phyloP scores from a whole-genome alignment of 2,888 invertebrate species.

The Drosophila kambysellisi region DNA sequence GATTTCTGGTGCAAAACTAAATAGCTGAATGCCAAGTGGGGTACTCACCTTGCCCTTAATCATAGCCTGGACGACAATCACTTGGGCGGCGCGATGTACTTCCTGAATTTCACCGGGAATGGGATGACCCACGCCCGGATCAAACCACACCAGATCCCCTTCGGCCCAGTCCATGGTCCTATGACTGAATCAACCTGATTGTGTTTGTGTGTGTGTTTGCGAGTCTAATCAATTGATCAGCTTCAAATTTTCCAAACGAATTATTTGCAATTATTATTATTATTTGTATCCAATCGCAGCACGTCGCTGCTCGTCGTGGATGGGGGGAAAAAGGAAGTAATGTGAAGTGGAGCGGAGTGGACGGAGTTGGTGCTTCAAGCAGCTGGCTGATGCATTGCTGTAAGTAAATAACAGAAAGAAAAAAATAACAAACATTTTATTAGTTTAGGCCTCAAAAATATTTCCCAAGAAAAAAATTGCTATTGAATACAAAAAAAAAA shows the following conservation, averaged over 20 bases:
- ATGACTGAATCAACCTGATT: background rate
- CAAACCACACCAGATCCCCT: slow-evolving; percentile 98
- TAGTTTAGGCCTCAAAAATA: slow-evolving; percentile 19
- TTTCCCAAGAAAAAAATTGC: slow-evolving; percentile 42
- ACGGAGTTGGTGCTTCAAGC: slow-evolving; percentile 42
- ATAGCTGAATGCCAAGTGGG: background rate
- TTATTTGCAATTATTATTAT: slow-evolving; percentile 17
- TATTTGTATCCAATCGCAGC: slow-evolving; percentile 10
- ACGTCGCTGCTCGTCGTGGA: slow-evolving; percentile 2
- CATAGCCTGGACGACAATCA: slow-evolving; percentile 94
- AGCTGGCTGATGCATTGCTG: slow-evolving; percentile 66
- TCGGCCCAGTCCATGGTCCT: slow-evolving; percentile 88
- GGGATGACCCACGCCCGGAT: slow-evolving; percentile 95
- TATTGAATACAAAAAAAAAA: slow-evolving; percentile 5
- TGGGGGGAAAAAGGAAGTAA: background rate
- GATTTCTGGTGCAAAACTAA: background rate
- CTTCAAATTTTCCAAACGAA: slow-evolving; percentile 3
- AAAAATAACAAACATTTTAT: slow-evolving; percentile 24
- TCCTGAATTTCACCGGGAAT: slow-evolving; percentile 96
- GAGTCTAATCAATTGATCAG: slow-evolving; percentile 12
- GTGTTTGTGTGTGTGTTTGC: background rate
- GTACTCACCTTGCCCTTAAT: slow-evolving; percentile 92
- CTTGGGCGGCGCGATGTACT: slow-evolving; percentile 95
- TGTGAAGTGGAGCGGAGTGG: background rate
- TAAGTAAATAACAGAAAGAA: slow-evolving; percentile 24